A percentile compares a stretch with the other conserved stretches of the same genome.
Conservation (phyloP, 2,888 invertebrate species). For the Mamestra brassicae region DNA sequence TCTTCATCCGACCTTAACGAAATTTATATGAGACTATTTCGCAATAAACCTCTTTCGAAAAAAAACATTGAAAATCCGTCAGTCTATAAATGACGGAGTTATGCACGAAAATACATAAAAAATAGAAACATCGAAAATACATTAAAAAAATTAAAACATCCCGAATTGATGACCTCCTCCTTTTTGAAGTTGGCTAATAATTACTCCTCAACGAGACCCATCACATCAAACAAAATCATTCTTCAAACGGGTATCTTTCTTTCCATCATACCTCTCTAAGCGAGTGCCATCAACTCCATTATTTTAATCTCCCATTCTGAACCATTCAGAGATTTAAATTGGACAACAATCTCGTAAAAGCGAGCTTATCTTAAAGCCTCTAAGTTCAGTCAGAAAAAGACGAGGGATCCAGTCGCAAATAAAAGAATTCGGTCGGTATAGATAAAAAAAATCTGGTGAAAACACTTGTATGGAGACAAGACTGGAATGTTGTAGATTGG, state of each 20-base stretch:
- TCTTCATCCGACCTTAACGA: too few species aligned
- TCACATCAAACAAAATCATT: conserved; percentile 13
- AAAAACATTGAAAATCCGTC: too few species aligned
- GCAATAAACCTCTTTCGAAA: too few species aligned
- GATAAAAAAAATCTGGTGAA: conserved; percentile 65
- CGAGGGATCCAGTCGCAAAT: conserved; percentile 57
- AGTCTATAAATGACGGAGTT: too few species aligned
- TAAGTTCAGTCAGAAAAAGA: conserved; percentile 59
- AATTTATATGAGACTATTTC: too few species aligned
- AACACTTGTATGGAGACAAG: conserved; percentile 61
- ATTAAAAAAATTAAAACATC: too few species aligned
- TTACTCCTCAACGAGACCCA: not conserved
- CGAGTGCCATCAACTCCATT: conserved; percentile 53
- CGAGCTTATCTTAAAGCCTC: conserved; percentile 66
- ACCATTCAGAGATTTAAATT: conserved; percentile 59
- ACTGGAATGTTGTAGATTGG: conserved; percentile 28
- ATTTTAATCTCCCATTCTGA: conserved; percentile 54
- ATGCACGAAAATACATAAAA: too few species aligned
- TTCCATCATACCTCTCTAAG: conserved; percentile 30
- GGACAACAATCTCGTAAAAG: conserved; percentile 65
- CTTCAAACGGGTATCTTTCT: not conserved
- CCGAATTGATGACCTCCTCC: too few species aligned
- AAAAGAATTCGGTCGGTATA: conserved; percentile 65
- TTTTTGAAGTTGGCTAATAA: not conserved
- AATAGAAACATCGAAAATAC: too few species aligned